Base-by-base conservation (phyloP, 2,888 invertebrate species). In the Zelleria hepariella region DNA sequence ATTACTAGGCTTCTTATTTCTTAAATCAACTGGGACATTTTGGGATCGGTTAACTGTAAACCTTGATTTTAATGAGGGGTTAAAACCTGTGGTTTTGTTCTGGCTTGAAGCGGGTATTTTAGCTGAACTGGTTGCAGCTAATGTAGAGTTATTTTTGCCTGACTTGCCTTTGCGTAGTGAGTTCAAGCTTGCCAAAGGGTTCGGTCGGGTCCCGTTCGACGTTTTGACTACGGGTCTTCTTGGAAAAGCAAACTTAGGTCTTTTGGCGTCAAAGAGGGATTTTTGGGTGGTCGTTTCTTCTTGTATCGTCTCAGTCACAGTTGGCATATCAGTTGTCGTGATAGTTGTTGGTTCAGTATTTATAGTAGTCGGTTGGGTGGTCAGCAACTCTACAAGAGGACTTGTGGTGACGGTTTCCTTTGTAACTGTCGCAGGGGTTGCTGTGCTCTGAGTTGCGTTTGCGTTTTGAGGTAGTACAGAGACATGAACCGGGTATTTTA, bases 1-100 rank as follows among this genome's bases (percentile, higher is more conserved):
- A 48, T 65, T 66, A 21, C 21, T 63, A 60, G 0, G 61, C 68
- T 59, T 54, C 57, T 63, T 65, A 32, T 70, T 75, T 65, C 77
- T 83, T 10, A 77, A 54, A 65, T 89, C 88, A 55, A 87, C 69
- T 8, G 89, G 89, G 5, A 88, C 82, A 56, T 88, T 89, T 71
- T 87, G 86, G 21, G 75, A 71, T 65, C 89, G 76, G 49, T 67
- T 80, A 3, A 66, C 77, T 5, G 78, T 73, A 62, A 86, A 85
- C 57, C 88, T 75, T 5, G 82, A 76, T 64, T 82, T 85, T 23
- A 63, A 76, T 1, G 25, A 25, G 10, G 82, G 78, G 58, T 66
- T 77, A 59, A 86, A 87, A 23, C 74, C 70, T 1, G 75, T 66
- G 0, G 84, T 83, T 71, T 82, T 89, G 63, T 82, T 84, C 77